Evolutionary conservation across 2,888 invertebrate species (phyloP), one percentile per base, ranked within the genome.

Genomic region (Lamellibrachia satsuma): DNA sequence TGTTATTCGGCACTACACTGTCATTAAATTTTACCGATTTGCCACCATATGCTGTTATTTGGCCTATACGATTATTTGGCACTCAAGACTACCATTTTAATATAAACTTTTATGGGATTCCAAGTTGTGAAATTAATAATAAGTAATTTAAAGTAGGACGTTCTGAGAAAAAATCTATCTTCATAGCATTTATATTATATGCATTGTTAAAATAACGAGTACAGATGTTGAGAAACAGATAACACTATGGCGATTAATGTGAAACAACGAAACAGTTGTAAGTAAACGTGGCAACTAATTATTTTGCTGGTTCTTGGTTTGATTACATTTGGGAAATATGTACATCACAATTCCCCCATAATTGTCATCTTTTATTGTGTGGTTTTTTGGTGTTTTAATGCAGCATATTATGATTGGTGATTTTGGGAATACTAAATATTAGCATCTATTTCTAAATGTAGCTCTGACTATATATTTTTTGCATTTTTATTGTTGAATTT

Each of bases 91-190:
- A 39, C 39, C 39, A 39, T 39, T 39, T 39, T 39, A 39, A 39
- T 39, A 39, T 39, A 39, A 39, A 39, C 39, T 39, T 39, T 39
- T 75, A n/a, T 11, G 1, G 15, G 22, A 22, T 75, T 75, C 75
- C 57, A 92, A 75, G 51, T 92, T 60, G 75, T 75, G 51, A 92
- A 92, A 75, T 11, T 39, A 39, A 39, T 39, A 39, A 39, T 39
- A 52, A 22, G 91, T 91, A 4, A 11, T 91, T 52, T 52, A 75
- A 75, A 75, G 15, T 15, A 22, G 75, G 22, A 91, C 27, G 39
- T 11, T 91, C 22, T 75, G 75, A 75, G 22, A 6, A 22, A 4
- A 75, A 22, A 15, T 15, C 60, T 15, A 60, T 60, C 11, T 8
- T 60, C 15, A 15, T 11, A 60, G 15, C 60, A 60, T 1, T 9